Evolutionary conservation across 2,797 vertebrate genomes (phyloP), one percentile per base, ranked within the genome.

Genomic region (Yasuhikotakia modesta): DNA sequence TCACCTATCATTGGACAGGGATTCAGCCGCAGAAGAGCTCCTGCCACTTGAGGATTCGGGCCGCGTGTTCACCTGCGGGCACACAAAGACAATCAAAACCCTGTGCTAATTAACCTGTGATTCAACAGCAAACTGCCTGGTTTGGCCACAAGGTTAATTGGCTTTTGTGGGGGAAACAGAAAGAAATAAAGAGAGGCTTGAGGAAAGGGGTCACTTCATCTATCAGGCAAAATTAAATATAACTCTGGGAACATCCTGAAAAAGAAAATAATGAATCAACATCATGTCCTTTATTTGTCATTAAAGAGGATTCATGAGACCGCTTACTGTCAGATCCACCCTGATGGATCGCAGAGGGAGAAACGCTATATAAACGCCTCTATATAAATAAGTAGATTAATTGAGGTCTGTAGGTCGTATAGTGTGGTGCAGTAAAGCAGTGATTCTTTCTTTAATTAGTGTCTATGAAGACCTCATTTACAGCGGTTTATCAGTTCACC

Each of bases 1-100:
- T 96, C 89, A 99, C 97, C 96, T 98, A 94, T 96, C 96, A 91
- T 95, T 95, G 86, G 96, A 88, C 75, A 96, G 92, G 76, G 94
- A 90, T 81, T 98, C 96, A 8, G 94, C 89, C 75, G 92, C 89
- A 14, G 91, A 90, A 0, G 93, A 88, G 74, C 88, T 88, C 83
- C 92, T 93, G 87, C 95, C 95, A 84, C 93, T 94, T 87, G 93
- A 93, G 73, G 95, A 90, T 84, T 93, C 96, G 0, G 94, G 93
- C 81, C 96, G 93, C 0, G 97, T 99, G 88, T 97, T 98, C 86
- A 98, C 97, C 97, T 99, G 90, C 79, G 79, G 83, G 50, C 70
- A 81, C 65, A 76, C 73, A 84, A 61, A 84, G 64, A 79, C 67
- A 68, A 72, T 76, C 55, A 85, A 72, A 79, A 70, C 65, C 79